Conservation (phyloP, 2,113 vertebrate species). For the Callipepla squamata region DNA sequence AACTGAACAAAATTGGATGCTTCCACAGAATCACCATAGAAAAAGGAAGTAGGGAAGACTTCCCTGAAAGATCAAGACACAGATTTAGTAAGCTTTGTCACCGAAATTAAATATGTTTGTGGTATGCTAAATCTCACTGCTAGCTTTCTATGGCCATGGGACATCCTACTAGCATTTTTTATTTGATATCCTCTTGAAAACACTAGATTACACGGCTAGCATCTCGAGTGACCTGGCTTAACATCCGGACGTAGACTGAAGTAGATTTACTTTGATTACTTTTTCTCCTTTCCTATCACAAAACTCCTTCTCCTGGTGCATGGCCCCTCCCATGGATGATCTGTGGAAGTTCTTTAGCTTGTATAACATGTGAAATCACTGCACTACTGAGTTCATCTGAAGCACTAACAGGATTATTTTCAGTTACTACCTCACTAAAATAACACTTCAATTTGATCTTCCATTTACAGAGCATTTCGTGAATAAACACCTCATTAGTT, state of each 20-base stretch:
- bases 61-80: slow-evolving; percentile 79
- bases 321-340: neutral
- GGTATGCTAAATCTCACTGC: neutral
- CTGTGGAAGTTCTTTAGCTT: neutral
- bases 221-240: neutral
- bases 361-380: neutral
- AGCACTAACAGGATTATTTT: neutral
- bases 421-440: neutral
- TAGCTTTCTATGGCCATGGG: neutral
- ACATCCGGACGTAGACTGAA: neutral
- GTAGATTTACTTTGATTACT: neutral
- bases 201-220: neutral
- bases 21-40: slow-evolving; percentile 92
- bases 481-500: neutral
- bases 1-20: slow-evolving; percentile 85
- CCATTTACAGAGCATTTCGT: neutral
- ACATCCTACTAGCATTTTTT: neutral
- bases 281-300: neutral
- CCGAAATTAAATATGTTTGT: neutral
- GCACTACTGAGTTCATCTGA: neutral
- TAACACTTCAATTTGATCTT: slow-evolving; percentile 1
- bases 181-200: neutral
- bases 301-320: neutral
- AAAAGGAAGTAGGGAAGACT: slow-evolving; percentile 90
- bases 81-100: neutral